These are phyloP conservation scores for Drosophila pseudoobscura DNA, from an alignment of 1,140 invertebrate species.

Conservation along the genomic window DNA sequence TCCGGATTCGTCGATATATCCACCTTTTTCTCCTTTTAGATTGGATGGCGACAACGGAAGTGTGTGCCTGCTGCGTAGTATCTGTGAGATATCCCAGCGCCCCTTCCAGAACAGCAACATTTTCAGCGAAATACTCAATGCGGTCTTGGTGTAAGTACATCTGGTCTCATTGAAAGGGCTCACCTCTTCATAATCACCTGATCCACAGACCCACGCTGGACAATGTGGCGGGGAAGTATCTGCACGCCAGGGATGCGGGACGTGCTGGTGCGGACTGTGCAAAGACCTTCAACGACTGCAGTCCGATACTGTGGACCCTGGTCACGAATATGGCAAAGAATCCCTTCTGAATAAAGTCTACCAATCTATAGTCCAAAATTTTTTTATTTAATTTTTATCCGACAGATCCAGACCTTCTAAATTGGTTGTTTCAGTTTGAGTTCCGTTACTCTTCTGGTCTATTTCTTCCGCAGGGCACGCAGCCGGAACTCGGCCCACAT, in stretches of 20 bases:
- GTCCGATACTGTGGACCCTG: constrained; percentile 41
- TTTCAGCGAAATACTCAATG: constrained; percentile 65
- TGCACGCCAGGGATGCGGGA: constrained; percentile 67
- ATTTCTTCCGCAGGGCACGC: constrained; percentile 5
- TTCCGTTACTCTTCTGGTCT: not conserved
- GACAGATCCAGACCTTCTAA: not conserved
- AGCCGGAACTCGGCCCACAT: constrained; percentile 46
- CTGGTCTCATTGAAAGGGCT: not conserved
- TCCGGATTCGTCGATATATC: too few species aligned
- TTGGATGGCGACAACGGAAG: constrained; percentile 44
- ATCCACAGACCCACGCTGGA: constrained; percentile 51
- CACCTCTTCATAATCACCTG: too few species aligned
- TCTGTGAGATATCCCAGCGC: constrained; percentile 70
- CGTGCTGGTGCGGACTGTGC: constrained; percentile 57
- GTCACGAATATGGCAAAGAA: constrained; percentile 53
- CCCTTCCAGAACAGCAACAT: constrained; percentile 56
- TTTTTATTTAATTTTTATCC: not conserved
- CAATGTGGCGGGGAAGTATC: constrained; percentile 66
- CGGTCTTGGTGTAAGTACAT: constrained; percentile 64
- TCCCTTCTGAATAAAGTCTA: constrained; percentile 28
- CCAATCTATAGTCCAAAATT: not conserved
- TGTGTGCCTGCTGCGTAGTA: constrained; percentile 61
- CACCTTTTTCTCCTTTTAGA: constrained; percentile 2
- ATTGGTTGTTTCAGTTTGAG: not conserved
- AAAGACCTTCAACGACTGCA: constrained; percentile 53